Evolutionary conservation across 2,888 invertebrate species (phyloP), one percentile per base, ranked within the genome.

Genomic region (Orchesella flavescens): DNA sequence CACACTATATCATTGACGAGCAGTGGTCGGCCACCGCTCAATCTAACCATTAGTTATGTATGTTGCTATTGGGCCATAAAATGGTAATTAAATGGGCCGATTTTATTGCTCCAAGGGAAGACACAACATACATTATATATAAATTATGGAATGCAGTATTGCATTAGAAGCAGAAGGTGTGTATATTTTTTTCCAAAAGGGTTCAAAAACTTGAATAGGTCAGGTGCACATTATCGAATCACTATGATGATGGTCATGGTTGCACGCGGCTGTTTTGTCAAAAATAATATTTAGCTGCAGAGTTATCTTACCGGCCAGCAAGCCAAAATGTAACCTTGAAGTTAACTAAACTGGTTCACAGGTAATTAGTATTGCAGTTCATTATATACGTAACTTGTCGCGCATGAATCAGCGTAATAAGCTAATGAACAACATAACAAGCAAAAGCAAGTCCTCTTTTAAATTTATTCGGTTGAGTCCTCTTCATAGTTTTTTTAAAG

Each of bases 21-120:
- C 34, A 34, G 34, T 34, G 34, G 34, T 46, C 21, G 43, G 15
- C 24, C 76, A 66, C 23, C 61, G 76, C 34, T 66, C 57, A 66
- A 66, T 23, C 57, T 66, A 19, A 15, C 63, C 19, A 57, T 63
- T 63, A 66, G 43, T 21, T 23, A 17, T 76, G 43, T 57, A 9
- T 10, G 15, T n/a, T 24, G 15, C 46, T 43, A 19, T 59, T 57
- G 73, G 73, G 44, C 44, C 10, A 53, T 17, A 76, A 75, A 66
- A 21, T 55, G 65, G 53, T 75, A 65, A 76, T 66, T 46, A 76
- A 76, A 76, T 66, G 76, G 76, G 66, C 53, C 75, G 75, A 55
- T 75, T 63, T 75, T 72, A 65, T 66, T 66, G 76, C 76, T 55
- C 55, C 21, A 66, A 76, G 76, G 21, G 63, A 10, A 63, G 63